These are phyloP conservation scores for Brevimyrus niger DNA, from an alignment of 2,113 vertebrate species.

Conservation along the genomic window DNA sequence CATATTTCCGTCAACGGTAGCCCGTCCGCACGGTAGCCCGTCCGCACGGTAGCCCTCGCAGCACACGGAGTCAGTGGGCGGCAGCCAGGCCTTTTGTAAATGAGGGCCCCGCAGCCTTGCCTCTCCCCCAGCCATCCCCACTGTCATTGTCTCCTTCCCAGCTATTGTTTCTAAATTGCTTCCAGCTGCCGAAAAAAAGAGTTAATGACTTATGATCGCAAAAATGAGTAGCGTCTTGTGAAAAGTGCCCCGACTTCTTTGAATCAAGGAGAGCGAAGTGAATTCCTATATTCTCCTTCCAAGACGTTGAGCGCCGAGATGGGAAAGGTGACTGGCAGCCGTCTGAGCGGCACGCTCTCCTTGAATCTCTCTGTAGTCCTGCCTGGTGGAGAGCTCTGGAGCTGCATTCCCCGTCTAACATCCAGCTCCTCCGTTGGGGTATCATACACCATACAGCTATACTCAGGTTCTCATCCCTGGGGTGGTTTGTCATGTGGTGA, in stretches of 20 bases:
- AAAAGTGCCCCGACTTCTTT: slow-evolving; percentile 18
- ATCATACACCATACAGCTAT: too few species aligned
- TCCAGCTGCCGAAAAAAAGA: slow-evolving; percentile 13
- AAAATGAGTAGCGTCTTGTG: slow-evolving; percentile 5
- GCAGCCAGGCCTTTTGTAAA: background rate
- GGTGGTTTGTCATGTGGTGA: too few species aligned
- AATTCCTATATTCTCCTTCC: slow-evolving; percentile 13
- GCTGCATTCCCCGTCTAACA: background rate
- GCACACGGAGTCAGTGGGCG: background rate
- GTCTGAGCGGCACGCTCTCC: slow-evolving; percentile 13
- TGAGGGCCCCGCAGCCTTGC: background rate
- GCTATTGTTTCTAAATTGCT: background rate
- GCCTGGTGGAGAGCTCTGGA: slow-evolving; percentile 8
- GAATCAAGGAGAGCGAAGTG: slow-evolving; percentile 19
- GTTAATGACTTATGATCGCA: slow-evolving; percentile 21
- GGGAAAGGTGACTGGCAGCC: slow-evolving; percentile 3
- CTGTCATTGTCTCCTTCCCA: background rate
- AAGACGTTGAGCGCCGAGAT: background rate
- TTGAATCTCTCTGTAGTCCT: slow-evolving; percentile 3
- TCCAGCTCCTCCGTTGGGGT: too few species aligned
- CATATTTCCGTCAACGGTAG: background rate
- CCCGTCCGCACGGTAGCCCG: background rate
- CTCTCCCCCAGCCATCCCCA: background rate
- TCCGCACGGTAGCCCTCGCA: background rate
- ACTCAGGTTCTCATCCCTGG: too few species aligned